These are phyloP conservation scores for Deilephila porcellus DNA, from an alignment of 2,888 invertebrate species.

Conservation along the genomic window DNA sequence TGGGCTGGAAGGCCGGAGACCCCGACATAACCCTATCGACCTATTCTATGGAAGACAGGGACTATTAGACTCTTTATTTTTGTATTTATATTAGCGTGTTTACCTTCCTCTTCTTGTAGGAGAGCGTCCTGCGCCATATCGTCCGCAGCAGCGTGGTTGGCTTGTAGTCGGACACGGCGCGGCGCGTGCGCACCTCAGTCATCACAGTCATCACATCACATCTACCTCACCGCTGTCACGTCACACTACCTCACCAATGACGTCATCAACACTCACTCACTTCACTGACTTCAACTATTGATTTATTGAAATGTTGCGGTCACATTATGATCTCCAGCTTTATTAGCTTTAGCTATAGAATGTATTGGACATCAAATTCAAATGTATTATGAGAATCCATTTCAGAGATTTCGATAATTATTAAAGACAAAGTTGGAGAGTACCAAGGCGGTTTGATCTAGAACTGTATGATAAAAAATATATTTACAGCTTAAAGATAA, in stretches of 20 bases:
- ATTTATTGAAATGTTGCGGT: not conserved
- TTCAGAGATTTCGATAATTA: not conserved
- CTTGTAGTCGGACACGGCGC: constrained; percentile 61
- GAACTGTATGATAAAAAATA: too few species aligned
- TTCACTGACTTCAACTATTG: not conserved
- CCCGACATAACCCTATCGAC: too few species aligned
- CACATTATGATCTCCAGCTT: too few species aligned
- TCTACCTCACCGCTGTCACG: constrained; percentile 16
- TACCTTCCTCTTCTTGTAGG: constrained; percentile 76
- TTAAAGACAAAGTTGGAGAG: too few species aligned
- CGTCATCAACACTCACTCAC: not conserved
- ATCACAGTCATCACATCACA: constrained; percentile 72
- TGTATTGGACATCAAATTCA: too few species aligned
- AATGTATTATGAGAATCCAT: not conserved
- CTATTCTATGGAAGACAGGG: too few species aligned
- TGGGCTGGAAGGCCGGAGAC: too few species aligned
- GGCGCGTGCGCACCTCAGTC: constrained; percentile 69
- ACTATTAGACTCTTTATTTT: too few species aligned
- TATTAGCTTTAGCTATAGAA: too few species aligned
- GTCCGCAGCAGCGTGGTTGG: constrained; percentile 66
- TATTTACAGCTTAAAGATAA: too few species aligned
- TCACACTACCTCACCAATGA: not conserved
- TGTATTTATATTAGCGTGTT: constrained; percentile 20
- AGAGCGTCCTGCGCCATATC: constrained; percentile 75
- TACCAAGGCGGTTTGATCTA: too few species aligned